phyloP scores from a whole-genome alignment of 2,797 vertebrate genomes.

The Xenopus petersii region DNA sequence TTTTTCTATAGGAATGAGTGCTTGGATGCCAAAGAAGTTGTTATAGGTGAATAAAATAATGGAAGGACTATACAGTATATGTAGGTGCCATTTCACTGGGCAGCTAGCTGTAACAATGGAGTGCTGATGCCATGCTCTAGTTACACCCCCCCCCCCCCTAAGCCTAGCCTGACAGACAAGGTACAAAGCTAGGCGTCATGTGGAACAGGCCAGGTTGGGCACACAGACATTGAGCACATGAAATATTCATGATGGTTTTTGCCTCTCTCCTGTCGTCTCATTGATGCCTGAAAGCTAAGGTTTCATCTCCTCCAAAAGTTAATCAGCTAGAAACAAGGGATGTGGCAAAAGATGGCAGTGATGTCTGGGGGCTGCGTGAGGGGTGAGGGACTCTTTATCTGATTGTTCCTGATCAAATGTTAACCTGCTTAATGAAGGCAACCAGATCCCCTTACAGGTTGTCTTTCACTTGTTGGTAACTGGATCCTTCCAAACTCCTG shows the following conservation, averaged over 20 bases:
- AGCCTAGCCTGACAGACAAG: constrained; percentile 60
- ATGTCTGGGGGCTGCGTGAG: constrained; percentile 29
- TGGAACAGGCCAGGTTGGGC: constrained; percentile 48
- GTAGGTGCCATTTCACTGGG: too few relatives aligned
- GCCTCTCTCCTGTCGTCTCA: constrained; percentile 54
- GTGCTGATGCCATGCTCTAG: too few relatives aligned
- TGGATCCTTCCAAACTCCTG: constrained; percentile 55
- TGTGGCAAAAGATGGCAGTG: constrained; percentile 48
- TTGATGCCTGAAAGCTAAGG: constrained; percentile 60
- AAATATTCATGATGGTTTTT: constrained; percentile 71
- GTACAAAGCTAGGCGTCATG: constrained; percentile 53
- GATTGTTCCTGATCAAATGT: constrained; percentile 59
- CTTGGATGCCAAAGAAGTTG: too few relatives aligned
- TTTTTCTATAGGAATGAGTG: too few relatives aligned
- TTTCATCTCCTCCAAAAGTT: constrained; percentile 68
- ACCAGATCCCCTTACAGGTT: constrained; percentile 67
- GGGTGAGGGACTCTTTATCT: constrained; percentile 47
- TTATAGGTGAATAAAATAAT: too few relatives aligned
- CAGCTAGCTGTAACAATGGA: too few relatives aligned
- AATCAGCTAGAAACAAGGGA: constrained; percentile 65
- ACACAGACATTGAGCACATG: constrained; percentile 63
- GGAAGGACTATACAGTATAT: too few relatives aligned
- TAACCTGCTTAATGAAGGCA: constrained; percentile 58
- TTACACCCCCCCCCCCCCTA: constrained; percentile 53
- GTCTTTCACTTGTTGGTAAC: constrained; percentile 68